Base-by-base conservation (phyloP, 2,888 invertebrate species). In the Epinotia brunnichana region DNA sequence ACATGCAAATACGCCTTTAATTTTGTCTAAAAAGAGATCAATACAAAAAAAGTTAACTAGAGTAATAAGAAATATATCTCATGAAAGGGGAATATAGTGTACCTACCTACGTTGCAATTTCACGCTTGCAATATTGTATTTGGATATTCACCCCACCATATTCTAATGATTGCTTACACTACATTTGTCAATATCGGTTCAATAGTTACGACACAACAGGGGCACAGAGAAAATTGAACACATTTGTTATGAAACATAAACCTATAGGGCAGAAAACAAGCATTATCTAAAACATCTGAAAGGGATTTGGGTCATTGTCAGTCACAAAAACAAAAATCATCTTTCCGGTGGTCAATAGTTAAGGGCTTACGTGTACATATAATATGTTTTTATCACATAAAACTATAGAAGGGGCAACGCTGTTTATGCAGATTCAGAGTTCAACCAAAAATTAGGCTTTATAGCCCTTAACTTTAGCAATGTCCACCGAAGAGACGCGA, bases 181-280 rank as follows among this genome's bases (percentile, higher is more conserved):
- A 72, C 71, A 72, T 72, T 72, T 67, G 67, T 72, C 71, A 61
- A 35, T 41, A 67, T 61, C 71, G 54, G 61, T 67, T 67, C 67
- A 61, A 53, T 72, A 57, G 70, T 63, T 56, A 54, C 71, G 67
- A 61, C 9, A 60, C 59, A 53, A 19, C 44, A 53, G 67, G 71
- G 48, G 60, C 44, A 67, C 71, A 67, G 24, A 66, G 61, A 72
- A 66, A 71, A 61, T 21, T 61, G 54, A 13, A 19, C 39, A 29
- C 71, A 60, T 61, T 64, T 64, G 48, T 62, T 48, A 17, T 51
- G 63, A 64, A 54, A 62, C 54, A 19, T 35, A 59, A n/a, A 21
- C 44, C 41, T 21, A 35, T 44, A 61, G 60, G n/a, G 21, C 1
- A 7, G 4, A 53, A 57, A 15, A 57, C n/a, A 29, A 29, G 10